Evolutionary conservation across 2,888 invertebrate species (phyloP), one percentile per base, ranked within the genome.

Genomic region (Heteropelma amictum): DNA sequence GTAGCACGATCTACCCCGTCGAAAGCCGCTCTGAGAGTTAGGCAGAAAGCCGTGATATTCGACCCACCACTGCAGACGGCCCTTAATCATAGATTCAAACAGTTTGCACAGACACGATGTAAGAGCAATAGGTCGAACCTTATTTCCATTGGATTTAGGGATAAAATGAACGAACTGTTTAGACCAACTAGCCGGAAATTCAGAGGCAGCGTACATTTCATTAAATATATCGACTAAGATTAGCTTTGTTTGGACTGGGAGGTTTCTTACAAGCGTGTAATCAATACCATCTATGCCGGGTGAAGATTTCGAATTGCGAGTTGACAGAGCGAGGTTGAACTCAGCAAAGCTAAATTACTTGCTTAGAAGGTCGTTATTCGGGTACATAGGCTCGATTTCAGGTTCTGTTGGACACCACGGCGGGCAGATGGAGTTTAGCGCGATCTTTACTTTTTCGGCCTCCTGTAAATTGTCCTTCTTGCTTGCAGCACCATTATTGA

Each of bases 61-160:
- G 2, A 64, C 12, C 73, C 73, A 77, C 77, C 73, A 72, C 14
- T 67, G 58, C 26, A 78, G 42, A 21, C 75, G 42, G 19, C 72
- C 78, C 56, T 79, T 80, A 1, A 79, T 10, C 14, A 80, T 67
- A 1, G 73, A 49, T 70, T 81, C 77, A 21, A 79, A 73, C 0
- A 80, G 21, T 76, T 81, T 81, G 17, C 73, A 70, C 2, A 74
- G 10, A 7, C 79, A 80, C 5, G 77, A 78, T 0, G 77, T 61
- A 2, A 79, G 58, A 3, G 81, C 30, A 8, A 77, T 79, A 5
- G 74, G 77, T 3, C 79, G 12, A 2, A 77, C 19, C 14, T 64
- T 45, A 6, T 23, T 40, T 5, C 68, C 72, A 19, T 78, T 61
- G 0, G 64, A 3, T 68, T 79, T 80, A 4, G 68, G 33, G 0